Base-by-base conservation (phyloP, 2,888 invertebrate genomes). In the Zygaena filipendulae region DNA sequence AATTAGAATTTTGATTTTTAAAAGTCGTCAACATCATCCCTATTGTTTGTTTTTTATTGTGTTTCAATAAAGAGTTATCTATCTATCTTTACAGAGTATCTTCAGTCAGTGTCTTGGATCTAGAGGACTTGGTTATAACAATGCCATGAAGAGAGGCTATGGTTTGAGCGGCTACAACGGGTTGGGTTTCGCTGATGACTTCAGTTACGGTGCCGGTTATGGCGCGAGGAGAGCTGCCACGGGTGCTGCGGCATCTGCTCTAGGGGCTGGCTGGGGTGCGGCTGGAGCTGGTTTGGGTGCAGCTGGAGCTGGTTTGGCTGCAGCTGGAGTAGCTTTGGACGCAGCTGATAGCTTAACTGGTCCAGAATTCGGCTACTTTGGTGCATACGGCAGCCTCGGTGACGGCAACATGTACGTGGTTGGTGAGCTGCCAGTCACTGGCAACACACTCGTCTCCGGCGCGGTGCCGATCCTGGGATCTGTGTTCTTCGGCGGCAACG, bases 391-490 rank as follows among this genome's bases (percentile, higher is more conserved):
- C 11, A 37, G 42, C 3, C 38, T 42, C n/a, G 45, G 49, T 3
- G 25, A 44, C 9, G 38, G 43, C 3, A 43, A 49, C 10, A 30
- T 49, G 9, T 33, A 30, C 2, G 43, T 48, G 11, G 33, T 26
- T 13, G 45, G 54, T 7, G 48, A 55, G 33, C 40, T 56, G 34
- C 45, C 40, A 7, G 44, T 57, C 9, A 36, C 36, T 25, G 57
- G 57, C 11, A 39, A 32, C n/a, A 52, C 53, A 3, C 35, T 43
- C 5, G 42, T 55, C 13, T 40, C 42, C n/a, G 52, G 54, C 19
- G 44, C 45, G 25, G 48, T 56, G 8, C 53, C 56, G 3, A 51
- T 54, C 31, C 42, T 46, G 21, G 50, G 57, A 4, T 42, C 47
- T 12, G 53, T 56, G 6, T 33, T 42, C 13, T 54, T 61, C 37